Base-by-base conservation (phyloP, 1,140 invertebrate species). In the Drosophila murphyi region DNA sequence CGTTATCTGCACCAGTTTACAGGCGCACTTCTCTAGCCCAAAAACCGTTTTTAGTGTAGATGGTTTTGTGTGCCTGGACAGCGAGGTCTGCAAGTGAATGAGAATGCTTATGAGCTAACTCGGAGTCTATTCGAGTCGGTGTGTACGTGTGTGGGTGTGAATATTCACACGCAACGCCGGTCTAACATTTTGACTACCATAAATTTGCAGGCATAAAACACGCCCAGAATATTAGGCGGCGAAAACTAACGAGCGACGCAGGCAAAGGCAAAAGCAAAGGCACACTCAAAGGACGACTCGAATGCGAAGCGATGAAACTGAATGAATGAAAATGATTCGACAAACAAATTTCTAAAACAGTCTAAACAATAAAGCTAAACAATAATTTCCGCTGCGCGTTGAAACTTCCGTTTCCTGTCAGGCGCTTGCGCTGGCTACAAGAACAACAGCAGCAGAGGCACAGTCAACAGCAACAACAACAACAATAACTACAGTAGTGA, bases 301-400 rank as follows among this genome's bases (percentile, higher is more conserved):
- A 63, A 48, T 55, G 37, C 75, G 45, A 65, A 78, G 51, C 80
- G 79, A 82, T 78, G 71, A 61, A 61, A 12, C 60, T 31, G 47
- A 81, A 82, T 86, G 67, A 86, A 81, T 82, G 78, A 78, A 88
- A 83, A 88, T 88, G 82, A 88, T 88, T 88, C 80, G 83, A 55
- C 80, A 88, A 86, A 87, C 78, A 79, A 88, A 88, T 88, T 88
- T 88, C 80, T 88, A 83, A 83, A 80, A 83, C 83, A 88, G 83
- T 88, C 83, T 65, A 83, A 88, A 88, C 83, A 88, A 88, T 88
- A 88, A 82, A 70, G 80, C 83, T 88, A 82, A 88, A 88, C 83
- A 88, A 88, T 88, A 88, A 88, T 88, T 88, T 88, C 83, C 83
- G 83, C 73, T 67, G 80, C 65, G 79, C 83, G 79, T 80, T 88